Percentiles rank a stretch among this genome's conserved stretches.
Evolutionary conservation across 2,113 vertebrate species (phyloP).

Genomic region (Mandrillus leucophaeus): DNA sequence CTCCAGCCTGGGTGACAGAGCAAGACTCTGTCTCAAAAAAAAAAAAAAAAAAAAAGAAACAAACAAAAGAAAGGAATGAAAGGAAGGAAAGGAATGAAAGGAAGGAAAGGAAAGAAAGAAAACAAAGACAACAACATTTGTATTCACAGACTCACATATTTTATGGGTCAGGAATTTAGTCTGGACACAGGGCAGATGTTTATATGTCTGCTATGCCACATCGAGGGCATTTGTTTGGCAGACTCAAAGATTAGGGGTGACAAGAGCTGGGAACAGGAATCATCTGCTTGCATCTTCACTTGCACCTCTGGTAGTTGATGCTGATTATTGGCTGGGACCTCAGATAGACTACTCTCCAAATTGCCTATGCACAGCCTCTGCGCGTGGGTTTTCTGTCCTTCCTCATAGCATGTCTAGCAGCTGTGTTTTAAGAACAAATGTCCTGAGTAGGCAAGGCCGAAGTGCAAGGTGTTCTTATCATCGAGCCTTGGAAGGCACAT

Average conservation of each 20-base stretch:
- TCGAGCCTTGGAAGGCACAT: not conserved
- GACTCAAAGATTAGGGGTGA: not conserved
- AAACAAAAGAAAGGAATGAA: too few relatives aligned
- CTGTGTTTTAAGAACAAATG: not conserved
- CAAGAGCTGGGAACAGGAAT: not conserved
- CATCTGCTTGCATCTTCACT: not conserved
- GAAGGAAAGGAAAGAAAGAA: too few relatives aligned
- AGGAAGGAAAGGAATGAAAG: too few relatives aligned
- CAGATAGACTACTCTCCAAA: not conserved
- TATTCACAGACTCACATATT: slow-evolving; percentile 4
- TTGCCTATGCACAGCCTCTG: not conserved
- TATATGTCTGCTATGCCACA: not conserved
- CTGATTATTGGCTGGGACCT: not conserved
- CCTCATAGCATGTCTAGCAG: not conserved
- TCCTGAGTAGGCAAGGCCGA: not conserved
- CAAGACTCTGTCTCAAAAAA: too few relatives aligned
- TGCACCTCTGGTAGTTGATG: not conserved
- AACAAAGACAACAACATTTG: not conserved
- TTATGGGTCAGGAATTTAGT: not conserved
- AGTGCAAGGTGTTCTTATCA: not conserved
- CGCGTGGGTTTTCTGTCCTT: not conserved
- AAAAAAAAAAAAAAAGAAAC: too few relatives aligned
- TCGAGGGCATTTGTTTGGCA: not conserved
- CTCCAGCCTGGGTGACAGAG: too few relatives aligned
- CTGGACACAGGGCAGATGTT: not conserved